phyloP scores from a whole-genome alignment of 2,113 vertebrate genomes.

The Grallaria varia region DNA sequence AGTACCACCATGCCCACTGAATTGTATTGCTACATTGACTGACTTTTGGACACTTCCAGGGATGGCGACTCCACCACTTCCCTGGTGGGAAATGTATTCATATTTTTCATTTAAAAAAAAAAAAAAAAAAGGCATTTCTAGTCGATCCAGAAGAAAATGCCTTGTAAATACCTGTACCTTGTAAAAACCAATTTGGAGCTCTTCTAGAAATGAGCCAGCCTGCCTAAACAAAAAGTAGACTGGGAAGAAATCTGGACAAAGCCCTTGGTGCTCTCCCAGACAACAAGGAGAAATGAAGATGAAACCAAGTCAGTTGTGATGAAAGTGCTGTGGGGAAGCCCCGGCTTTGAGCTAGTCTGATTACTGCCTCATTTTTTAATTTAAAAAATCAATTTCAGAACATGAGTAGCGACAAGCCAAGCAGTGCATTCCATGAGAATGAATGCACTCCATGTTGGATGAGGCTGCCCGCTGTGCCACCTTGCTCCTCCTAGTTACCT shows the following conservation, averaged over 20 bases:
- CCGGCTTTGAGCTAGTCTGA: background rate
- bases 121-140: background rate
- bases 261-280: background rate
- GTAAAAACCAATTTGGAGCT: background rate
- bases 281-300: background rate
- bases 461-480: background rate
- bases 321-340: background rate
- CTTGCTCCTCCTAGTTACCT: background rate
- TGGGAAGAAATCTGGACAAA: background rate
- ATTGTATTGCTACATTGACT: rapidly evolving
- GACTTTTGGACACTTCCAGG: rapidly evolving
- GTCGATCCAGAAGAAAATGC: background rate
- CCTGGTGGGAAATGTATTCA: background rate
- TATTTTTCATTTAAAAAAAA: background rate
- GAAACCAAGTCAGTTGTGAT: background rate
- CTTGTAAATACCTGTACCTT: background rate
- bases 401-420: background rate
- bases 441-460: background rate
- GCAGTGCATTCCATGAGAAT: background rate
- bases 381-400: slow-evolving; percentile 18
- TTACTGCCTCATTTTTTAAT: slow-evolving; percentile 15
- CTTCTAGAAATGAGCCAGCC: background rate
- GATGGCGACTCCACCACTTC: background rate
- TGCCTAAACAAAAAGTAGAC: background rate
- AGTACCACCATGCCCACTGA: background rate